Conservation (phyloP, 2,113 vertebrate genomes). For the Thalassoma bifasciatum region DNA sequence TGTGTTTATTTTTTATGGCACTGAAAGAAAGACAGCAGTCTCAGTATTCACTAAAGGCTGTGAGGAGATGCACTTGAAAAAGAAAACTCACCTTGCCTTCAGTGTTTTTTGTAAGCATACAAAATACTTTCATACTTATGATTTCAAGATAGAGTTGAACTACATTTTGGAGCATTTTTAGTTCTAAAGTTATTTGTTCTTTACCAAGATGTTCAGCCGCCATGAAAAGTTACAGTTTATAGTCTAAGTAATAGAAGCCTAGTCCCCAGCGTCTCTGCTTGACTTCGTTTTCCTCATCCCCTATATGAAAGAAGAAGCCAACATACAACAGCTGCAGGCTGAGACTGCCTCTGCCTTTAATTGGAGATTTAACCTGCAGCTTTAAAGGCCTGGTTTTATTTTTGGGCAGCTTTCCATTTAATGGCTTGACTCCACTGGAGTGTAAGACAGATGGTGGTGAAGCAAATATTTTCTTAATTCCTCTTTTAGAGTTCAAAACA, state of each 20-base stretch:
- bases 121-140: too few relatives aligned
- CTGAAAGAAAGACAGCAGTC: not conserved
- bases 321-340: conserved; percentile 39
- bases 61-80: not conserved
- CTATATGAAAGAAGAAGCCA: conserved; percentile 14
- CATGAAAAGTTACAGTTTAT: conserved; percentile 35
- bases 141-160: too few relatives aligned
- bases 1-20: not conserved
- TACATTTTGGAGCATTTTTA: not conserved
- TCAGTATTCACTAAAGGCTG: not conserved
- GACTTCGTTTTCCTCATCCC: conserved; percentile 17
- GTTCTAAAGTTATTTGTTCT: not conserved
- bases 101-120: too few relatives aligned
- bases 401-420: conserved; percentile 41
- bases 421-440: conserved; percentile 23
- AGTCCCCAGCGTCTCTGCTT: conserved; percentile 25
- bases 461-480: conserved; percentile 35
- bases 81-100: not conserved
- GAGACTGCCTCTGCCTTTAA: conserved; percentile 15
- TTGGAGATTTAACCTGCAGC: conserved; percentile 46
- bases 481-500: conserved; percentile 9
- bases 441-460: conserved; percentile 45
- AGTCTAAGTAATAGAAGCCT: conserved; percentile 52
- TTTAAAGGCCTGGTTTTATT: conserved; percentile 50
- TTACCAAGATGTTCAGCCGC: not conserved